Evolutionary conservation across 2,113 vertebrate genomes (phyloP), one percentile per base, ranked within the genome.

Genomic region (Uropsilus gracilis): DNA sequence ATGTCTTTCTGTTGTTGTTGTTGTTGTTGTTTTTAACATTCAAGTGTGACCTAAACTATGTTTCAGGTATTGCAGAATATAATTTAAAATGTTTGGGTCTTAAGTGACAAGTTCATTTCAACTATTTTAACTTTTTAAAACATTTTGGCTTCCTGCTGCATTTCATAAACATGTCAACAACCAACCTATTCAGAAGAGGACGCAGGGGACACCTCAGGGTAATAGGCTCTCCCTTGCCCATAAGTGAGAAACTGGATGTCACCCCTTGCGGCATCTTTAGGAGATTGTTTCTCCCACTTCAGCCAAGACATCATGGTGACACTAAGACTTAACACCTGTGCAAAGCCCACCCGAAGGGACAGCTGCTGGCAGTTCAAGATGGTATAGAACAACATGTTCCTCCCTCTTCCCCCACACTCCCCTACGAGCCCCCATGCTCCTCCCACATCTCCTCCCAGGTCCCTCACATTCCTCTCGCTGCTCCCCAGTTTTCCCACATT

Each of bases 111-210:
- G 8, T 78, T 73, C 46, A 88, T 76, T 53, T 94, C 53, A 93
- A 34, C 12, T 5, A 6, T 46, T 78, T 68, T 53, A 24, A 81
- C 18, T 85, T 77, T 61, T 72, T 68, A 59, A 4, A 76, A 66
- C 92, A 80, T 46, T 89, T 89, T 73, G 28, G 48, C 55, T 92
- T 83, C 71, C 88, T 53, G 4, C 76, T 57, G 3, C 7, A 59
- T 59, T 94, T 76, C 28, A 91, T 66, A 64, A 82, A 64, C 71
- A 93, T 57, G 39, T 83, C 57, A 86, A 63, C 12, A 59, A 71
- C 13, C 3, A 46, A 76, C 63, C 90, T 90, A 55, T 37, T 86
- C 90, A 72, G 44, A 22, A 50, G 37, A 53, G 30, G 73, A 48
- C 44, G 30, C 68, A 75, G 75, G 5, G 57, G 18, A 59, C 24